Evolutionary conservation across 2,797 vertebrate species (phyloP).

Genomic region (Hipposideros larvatus): DNA sequence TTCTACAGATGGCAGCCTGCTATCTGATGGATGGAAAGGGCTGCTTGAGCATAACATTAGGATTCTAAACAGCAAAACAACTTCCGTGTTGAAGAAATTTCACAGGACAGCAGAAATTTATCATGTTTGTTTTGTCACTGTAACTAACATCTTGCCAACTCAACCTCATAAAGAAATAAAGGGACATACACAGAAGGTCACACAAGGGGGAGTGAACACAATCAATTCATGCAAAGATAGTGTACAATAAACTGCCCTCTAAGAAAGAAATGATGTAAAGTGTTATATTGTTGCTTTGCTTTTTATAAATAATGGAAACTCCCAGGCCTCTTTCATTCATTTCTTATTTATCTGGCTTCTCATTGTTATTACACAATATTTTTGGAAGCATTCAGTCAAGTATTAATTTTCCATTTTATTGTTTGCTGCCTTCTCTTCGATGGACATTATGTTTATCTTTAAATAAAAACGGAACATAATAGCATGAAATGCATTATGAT

Average conservation of each 20-base stretch:
- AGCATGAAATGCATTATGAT: not conserved
- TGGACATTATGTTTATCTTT: slow-evolving; percentile 68
- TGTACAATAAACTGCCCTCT: slow-evolving; percentile 1
- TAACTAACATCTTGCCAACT: slow-evolving; percentile 77
- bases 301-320: slow-evolving; percentile 7
- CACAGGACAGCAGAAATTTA: slow-evolving; percentile 81
- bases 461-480: slow-evolving; percentile 73
- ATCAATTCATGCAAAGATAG: slow-evolving; percentile 73
- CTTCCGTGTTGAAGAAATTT: slow-evolving; percentile 79
- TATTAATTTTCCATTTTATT: slow-evolving; percentile 49
- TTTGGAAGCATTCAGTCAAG: slow-evolving; percentile 73
- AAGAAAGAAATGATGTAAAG: slow-evolving; percentile 67
- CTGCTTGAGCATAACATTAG: slow-evolving; percentile 80
- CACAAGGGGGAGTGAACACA: slow-evolving; percentile 56
- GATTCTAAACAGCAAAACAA: slow-evolving; percentile 80
- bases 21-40: slow-evolving; percentile 83
- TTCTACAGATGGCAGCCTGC: slow-evolving; percentile 76
- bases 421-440: slow-evolving; percentile 22
- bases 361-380: slow-evolving; percentile 54
- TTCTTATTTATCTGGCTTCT: slow-evolving; percentile 66
- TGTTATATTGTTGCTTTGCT: slow-evolving; percentile 58
- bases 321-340: not conserved
- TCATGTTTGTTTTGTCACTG: slow-evolving; percentile 85
- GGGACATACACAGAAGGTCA: slow-evolving; percentile 64
- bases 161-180: slow-evolving; percentile 68